Base-by-base conservation (phyloP, 2,888 invertebrate genomes). In the Pseudolycoriella hygida region DNA sequence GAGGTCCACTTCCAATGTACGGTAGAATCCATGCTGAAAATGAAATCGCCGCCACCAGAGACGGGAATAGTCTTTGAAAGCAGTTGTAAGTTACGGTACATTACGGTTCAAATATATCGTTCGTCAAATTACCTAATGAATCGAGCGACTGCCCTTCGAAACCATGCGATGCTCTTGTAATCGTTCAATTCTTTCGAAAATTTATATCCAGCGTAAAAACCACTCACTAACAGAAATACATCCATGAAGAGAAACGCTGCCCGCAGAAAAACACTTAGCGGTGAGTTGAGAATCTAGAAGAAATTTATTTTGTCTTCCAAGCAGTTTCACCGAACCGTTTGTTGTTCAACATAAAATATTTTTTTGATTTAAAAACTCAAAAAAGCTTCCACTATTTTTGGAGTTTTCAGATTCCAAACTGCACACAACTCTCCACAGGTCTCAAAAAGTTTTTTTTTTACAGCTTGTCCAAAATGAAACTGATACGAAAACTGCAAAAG, bases 11-110 rank as follows among this genome's bases (percentile, higher is more conserved):
- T 42, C 72, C 72, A 49, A 73, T 60, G 53, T 69, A 67, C 1
- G 79, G 79, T 53, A 79, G 60, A 2, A 80, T 66, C 49, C 72
- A 76, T 1, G 78, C 79, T 53, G 78, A 79, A 58, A 80, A 77
- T 17, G 77, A 58, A 48, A 79, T 75, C 5, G 80, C 54, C 1
- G 76, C 77, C 2, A 70, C 73, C 46, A 80, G 61, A 1, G 77
- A 72, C 10, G 80, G 80, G 1, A 78, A 14, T 12, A 34, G 34
- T 12, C 34, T 34, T 14, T 34, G 3, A 25, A 25, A 4, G 25
- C 4, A n/a, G n/a, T n/a, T 6, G 8, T 6, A 30, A 30, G 11
- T 30, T 30, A 30, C 30, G 6, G 11, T 30, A 6, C 8, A 30
- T 30, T 30, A 30, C 25, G 57, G 18, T 71, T 61, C 65, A 74